Evolutionary conservation across 1,140 invertebrate species (phyloP).

Genomic region (Sycophaga agraensis): DNA sequence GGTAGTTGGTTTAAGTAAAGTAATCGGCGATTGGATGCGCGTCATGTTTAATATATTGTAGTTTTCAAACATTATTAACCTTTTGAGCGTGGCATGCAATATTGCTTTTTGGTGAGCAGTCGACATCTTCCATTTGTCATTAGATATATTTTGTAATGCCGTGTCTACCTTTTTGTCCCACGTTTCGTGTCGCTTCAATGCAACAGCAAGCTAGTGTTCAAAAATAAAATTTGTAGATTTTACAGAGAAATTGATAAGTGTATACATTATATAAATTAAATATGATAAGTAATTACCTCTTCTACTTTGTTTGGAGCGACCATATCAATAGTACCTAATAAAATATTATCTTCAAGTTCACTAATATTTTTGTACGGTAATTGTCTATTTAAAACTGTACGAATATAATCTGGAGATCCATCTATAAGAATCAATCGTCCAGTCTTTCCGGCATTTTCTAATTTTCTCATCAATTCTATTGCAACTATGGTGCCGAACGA

Average conservation of each 20-base stretch:
- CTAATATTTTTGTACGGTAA: constrained; percentile 24
- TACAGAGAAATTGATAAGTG: background rate
- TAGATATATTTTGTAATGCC: constrained; percentile 28
- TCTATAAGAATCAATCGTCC: constrained; percentile 52
- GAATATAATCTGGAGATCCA: constrained; percentile 50
- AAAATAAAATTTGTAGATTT: background rate
- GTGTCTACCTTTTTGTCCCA: constrained; percentile 52
- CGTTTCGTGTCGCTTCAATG: constrained; percentile 46
- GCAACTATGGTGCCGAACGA: constrained; percentile 53
- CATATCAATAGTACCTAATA: constrained; percentile 38
- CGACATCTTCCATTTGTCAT: background rate
- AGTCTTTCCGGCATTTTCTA: constrained; percentile 46
- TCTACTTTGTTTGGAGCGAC: constrained; percentile 22
- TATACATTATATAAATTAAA: background rate
- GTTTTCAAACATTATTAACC: constrained; percentile 59
- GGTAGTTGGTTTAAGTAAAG: constrained; percentile 66
- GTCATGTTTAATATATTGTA: constrained; percentile 50
- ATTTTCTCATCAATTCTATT: constrained; percentile 45
- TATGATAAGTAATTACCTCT: constrained; percentile 31
- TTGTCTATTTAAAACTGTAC: constrained; percentile 35
- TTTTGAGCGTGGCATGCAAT: constrained; percentile 57
- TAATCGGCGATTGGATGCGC: constrained; percentile 61
- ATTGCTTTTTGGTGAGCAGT: constrained; percentile 55
- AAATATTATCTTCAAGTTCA: constrained; percentile 40
- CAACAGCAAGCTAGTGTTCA: constrained; percentile 26